A percentile compares a stretch with the other conserved stretches of the same genome.
phyloP scores from a whole-genome alignment of 2,888 invertebrate species.

The Mimas tiliae region DNA sequence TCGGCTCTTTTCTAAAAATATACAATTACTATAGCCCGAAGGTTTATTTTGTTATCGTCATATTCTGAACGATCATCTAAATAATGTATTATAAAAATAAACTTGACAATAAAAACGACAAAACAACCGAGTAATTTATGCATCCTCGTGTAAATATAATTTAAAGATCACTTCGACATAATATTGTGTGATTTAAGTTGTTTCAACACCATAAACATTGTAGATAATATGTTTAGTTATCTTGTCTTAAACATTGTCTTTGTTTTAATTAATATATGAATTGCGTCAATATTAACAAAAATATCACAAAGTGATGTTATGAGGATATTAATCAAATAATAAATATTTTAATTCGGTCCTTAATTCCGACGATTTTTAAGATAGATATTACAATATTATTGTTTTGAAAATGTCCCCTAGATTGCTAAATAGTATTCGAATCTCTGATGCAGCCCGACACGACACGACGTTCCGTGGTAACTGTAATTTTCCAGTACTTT shows the following conservation, averaged over 20 bases:
- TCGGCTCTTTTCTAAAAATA: too few species aligned
- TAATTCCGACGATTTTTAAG: too few species aligned
- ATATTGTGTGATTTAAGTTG: background rate
- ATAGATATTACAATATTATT: too few species aligned
- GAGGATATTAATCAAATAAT: background rate
- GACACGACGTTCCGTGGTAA: too few species aligned
- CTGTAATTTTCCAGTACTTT: too few species aligned
- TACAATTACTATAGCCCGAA: too few species aligned
- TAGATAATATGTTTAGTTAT: background rate
- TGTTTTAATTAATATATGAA: background rate
- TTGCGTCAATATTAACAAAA: background rate
- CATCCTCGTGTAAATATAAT: background rate
- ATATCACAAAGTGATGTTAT: background rate
- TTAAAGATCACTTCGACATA: conserved; percentile 3
- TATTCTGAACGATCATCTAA: background rate
- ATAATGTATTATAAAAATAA: background rate
- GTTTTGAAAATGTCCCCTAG: too few species aligned
- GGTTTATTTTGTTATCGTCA: background rate
- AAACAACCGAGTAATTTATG: background rate
- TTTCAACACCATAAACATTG: conserved; percentile 7
- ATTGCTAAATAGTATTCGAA: too few species aligned
- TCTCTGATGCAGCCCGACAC: too few species aligned
- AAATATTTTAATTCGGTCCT: background rate
- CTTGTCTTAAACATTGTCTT: conserved; percentile 4
- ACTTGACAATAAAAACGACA: background rate